Evolutionary conservation across 2,113 vertebrate species (phyloP), one percentile per base, ranked within the genome.

Genomic region (Triplophysa tibetana): DNA sequence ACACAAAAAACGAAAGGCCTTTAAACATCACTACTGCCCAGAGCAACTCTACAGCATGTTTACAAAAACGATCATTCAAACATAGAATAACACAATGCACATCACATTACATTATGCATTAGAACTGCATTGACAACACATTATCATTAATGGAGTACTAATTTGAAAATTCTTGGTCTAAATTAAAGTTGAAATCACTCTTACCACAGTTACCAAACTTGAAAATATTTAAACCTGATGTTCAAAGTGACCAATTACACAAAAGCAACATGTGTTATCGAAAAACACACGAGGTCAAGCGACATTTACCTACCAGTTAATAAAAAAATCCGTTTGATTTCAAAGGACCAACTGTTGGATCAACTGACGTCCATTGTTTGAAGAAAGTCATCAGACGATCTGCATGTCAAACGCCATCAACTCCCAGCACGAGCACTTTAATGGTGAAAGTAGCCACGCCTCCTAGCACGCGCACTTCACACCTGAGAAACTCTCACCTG

Each of bases 381-480:
- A 14, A 8, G 45, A 50, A 10, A 14, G 13, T 23, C 33, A 23
- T 5, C 45, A 66, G 23, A 60, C 38, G 26, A 2, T 26, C 21
- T 16, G 6, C 38, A 26, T 21, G 33, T 12, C 11, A 64, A 50
- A 60, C 61, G 19, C 73, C 62, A 63, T 75, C 70, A 26, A 14
- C 58, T 23, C 8, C 3, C 1, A 50, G 19, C 68, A 13, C 13
- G 24, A 63, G 50, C 72, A n/a, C 73, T 80, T 83, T 67, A 80
- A 75, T 77, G 61, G 77, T 54, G 63, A 54, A 1, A 43, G 1
- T 41, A 41, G 29, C 41, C 78, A 77, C 82, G 54, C 82, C 82
- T 77, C 50, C 41, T 58, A 21, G 10, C 41, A 19, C 11, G 9
- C 52, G 19, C 56, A 21, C 69, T 3, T 23, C 12, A 9, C 23